Percentiles rank a stretch among this genome's conserved stretches.
phyloP scores from a whole-genome alignment of 2,797 vertebrate genomes.

The Pagetopsis macropterus region DNA sequence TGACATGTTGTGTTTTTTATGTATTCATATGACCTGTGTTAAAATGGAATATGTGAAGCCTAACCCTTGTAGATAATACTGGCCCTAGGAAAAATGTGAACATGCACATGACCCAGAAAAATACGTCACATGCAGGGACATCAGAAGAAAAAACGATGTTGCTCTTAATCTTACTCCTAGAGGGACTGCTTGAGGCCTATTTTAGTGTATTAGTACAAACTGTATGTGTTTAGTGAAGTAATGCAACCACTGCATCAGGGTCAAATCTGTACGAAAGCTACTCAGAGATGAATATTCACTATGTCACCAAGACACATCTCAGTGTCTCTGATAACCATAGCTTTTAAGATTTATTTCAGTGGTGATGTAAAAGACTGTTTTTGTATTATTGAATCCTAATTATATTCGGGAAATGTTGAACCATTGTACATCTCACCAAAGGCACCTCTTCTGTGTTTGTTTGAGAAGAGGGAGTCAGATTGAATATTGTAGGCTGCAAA shows the following conservation, averaged over 20 bases:
- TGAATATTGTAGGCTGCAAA: neutral
- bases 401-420: conserved; percentile 2
- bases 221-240: conserved; percentile 1
- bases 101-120: neutral
- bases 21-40: conserved; percentile 18
- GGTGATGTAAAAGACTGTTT: conserved; percentile 13
- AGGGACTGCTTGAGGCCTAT: neutral
- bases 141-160: neutral
- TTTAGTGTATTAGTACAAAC: conserved; percentile 29
- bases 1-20: conserved; percentile 4
- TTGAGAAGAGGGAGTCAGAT: neutral
- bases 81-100: conserved; percentile 2
- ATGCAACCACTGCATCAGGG: conserved; percentile 13
- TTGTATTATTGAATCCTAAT: conserved; percentile 23
- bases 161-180: conserved; percentile 2
- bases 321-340: conserved; percentile 23
- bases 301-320: neutral
- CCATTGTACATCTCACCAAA: conserved; percentile 36
- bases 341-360: conserved; percentile 9
- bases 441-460: conserved; percentile 16
- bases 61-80: conserved; percentile 1
- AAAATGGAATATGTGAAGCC: conserved; percentile 2
- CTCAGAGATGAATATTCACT: conserved; percentile 8
- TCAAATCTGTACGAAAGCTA: conserved; percentile 13
- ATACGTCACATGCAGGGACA: neutral